A percentile compares a stretch with the other conserved stretches of the same genome.
Conservation (phyloP, 2,888 invertebrate species). For the Mythimna vitellina region DNA sequence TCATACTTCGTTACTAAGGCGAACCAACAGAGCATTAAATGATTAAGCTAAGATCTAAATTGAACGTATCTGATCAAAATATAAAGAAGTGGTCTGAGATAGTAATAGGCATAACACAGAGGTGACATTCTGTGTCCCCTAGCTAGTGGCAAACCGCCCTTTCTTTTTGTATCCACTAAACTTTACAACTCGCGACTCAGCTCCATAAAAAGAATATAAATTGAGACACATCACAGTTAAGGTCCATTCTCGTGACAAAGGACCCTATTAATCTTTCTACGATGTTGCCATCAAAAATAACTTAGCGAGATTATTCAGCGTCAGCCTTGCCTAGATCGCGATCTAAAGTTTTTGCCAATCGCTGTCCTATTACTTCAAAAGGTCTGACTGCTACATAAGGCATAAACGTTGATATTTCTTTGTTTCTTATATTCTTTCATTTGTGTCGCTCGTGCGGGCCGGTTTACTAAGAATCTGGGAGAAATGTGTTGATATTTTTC, state of each 20-base stretch:
- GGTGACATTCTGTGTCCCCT: conserved; percentile 16
- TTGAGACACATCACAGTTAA: conserved; percentile 65
- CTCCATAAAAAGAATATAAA: conserved; percentile 74
- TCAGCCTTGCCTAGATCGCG: conserved; percentile 24
- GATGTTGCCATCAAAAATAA: conserved; percentile 62
- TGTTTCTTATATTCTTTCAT: conserved; percentile 29
- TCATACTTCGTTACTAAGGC: background rate
- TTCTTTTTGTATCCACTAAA: conserved; percentile 69
- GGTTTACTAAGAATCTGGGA: conserved; percentile 29
- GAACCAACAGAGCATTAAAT: background rate
- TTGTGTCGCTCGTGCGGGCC: conserved; percentile 19
- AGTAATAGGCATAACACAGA: background rate
- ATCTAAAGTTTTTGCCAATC: conserved; percentile 31
- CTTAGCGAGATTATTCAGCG: conserved; percentile 56
- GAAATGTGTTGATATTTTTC: conserved; percentile 52
- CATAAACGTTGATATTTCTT: conserved; percentile 14
- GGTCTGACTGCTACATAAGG: background rate
- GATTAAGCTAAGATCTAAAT: background rate
- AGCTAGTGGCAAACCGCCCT: conserved; percentile 40
- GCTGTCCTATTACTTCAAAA: conserved; percentile 27
- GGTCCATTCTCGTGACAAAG: conserved; percentile 62
- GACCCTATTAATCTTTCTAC: conserved; percentile 65
- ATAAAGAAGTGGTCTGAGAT: too few species aligned
- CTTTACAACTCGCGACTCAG: conserved; percentile 69
- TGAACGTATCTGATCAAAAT: background rate